phyloP scores from a whole-genome alignment of 2,888 invertebrate species.

The Patella ulyssiponensis region DNA sequence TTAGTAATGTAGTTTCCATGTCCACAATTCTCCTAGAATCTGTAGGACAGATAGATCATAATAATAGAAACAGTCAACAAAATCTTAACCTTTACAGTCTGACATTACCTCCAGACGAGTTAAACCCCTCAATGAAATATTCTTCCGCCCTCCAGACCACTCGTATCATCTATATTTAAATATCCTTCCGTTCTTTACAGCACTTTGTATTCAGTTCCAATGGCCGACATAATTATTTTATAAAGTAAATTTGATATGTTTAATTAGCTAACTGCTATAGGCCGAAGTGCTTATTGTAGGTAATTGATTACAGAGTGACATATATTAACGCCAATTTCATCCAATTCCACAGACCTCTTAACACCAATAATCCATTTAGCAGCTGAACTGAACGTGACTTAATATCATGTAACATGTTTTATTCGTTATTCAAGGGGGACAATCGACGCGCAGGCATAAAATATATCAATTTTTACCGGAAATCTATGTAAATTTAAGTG shows the following conservation, averaged over 20 bases:
- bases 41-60: conserved; percentile 14
- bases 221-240: background rate
- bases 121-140: conserved; percentile 5
- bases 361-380: conserved; percentile 4
- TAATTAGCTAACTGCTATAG: background rate
- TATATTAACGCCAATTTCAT: background rate
- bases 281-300: background rate
- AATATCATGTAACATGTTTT: background rate
- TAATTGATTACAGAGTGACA: conserved; percentile 2
- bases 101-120: background rate
- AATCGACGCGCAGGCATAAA: background rate
- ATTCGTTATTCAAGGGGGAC: background rate
- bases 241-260: background rate
- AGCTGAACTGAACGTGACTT: background rate
- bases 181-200: conserved; percentile 1
- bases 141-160: conserved; percentile 4
- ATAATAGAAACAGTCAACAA: background rate
- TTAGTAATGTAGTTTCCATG: conserved; percentile 37
- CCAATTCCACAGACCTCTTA: background rate
- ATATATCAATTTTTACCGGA: no score
- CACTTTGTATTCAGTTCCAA: background rate
- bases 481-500: no score
- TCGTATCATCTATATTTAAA: conserved; percentile 2
- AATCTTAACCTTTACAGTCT: background rate
- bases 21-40: conserved; percentile 26